These are phyloP conservation scores for Anguilla rostrata DNA, from an alignment of 2,113 vertebrate genomes.

Conservation along the genomic window DNA sequence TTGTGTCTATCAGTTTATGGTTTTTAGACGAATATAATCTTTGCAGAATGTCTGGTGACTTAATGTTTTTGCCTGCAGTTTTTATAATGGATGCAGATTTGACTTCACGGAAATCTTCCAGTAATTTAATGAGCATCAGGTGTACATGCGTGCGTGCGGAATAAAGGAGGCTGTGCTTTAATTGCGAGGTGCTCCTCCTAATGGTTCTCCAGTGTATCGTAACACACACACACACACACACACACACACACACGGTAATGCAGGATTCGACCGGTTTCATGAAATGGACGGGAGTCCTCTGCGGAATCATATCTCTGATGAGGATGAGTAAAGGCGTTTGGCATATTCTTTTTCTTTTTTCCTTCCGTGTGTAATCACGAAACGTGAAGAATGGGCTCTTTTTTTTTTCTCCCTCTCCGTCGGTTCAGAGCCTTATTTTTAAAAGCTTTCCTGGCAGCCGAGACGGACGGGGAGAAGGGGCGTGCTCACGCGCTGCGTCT, in stretches of 20 bases:
- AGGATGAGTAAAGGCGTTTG: constrained; percentile 36
- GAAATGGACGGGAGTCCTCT: constrained; percentile 24
- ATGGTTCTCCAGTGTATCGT: background rate
- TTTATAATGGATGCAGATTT: background rate
- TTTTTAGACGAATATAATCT: constrained; percentile 9
- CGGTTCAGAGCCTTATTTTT: background rate
- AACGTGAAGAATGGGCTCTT: constrained; percentile 29
- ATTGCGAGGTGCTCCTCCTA: background rate
- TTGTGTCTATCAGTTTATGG: background rate
- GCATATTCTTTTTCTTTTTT: constrained; percentile 16
- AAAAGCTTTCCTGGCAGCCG: constrained; percentile 27
- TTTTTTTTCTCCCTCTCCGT: constrained; percentile 5
- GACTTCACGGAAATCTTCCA: background rate
- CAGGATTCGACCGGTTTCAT: constrained; percentile 12
- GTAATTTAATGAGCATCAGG: background rate
- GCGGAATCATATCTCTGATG: constrained; percentile 17
- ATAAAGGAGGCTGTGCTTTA: background rate
- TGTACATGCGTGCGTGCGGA: background rate
- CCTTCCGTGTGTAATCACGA: constrained; percentile 39
- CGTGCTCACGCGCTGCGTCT: constrained; percentile 26
- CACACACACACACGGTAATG: no score
- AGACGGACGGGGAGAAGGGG: background rate
- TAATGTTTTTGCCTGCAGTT: background rate
- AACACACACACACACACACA: background rate
- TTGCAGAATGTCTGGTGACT: background rate